These are phyloP conservation scores for Macrobrachium rosenbergii DNA, from an alignment of 1,140 invertebrate genomes.

Conservation along the genomic window DNA sequence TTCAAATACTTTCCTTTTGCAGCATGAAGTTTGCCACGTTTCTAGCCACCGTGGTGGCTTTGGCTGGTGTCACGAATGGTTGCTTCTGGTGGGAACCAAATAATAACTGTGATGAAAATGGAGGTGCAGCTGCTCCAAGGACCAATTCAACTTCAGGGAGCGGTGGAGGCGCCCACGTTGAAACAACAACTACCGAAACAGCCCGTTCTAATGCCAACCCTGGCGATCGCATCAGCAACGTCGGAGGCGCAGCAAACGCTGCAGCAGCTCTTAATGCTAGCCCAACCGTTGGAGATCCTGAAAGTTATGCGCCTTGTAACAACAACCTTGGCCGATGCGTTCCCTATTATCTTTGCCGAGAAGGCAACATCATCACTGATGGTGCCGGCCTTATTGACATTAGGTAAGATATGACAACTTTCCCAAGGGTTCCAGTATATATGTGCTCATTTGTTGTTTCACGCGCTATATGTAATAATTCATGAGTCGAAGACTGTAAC, in stretches of 20 bases:
- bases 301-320: not conserved
- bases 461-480: not conserved
- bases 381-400: constrained; percentile 84
- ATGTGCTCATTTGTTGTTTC: not conserved
- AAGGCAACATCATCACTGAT: constrained; percentile 78
- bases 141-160: no score
- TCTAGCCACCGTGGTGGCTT: constrained; percentile 7
- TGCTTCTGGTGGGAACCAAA: no score
- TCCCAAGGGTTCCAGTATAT: not conserved
- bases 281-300: not conserved
- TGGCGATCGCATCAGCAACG: no score
- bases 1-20: not conserved
- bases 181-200: no score
- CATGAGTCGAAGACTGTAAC: not conserved
- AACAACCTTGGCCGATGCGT: constrained; percentile 68
- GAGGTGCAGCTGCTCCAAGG: not conserved
- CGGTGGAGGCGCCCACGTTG: not conserved
- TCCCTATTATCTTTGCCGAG: constrained; percentile 79
- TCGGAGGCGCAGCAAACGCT: no score
- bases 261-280: no score
- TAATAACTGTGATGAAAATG: no score
- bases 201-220: no score
- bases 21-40: not conserved
- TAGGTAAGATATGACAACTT: constrained; percentile 69
- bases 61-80: not conserved